Conservation (phyloP, 2,113 vertebrate genomes). For the Platanista minor region DNA sequence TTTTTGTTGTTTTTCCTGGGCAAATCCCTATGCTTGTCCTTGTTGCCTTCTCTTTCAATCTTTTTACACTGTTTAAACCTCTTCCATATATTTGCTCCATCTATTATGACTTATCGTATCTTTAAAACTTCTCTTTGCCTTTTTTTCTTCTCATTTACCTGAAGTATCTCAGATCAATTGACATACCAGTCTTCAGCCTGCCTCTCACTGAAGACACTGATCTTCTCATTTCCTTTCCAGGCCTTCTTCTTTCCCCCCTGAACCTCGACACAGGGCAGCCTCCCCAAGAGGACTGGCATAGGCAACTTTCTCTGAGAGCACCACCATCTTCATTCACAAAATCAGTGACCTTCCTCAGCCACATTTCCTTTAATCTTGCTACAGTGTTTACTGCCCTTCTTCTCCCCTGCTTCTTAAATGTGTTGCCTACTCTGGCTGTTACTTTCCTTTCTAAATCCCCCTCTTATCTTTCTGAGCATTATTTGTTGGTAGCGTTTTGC, state of each 20-base stretch:
- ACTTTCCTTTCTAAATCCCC: not conserved
- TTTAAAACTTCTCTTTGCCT: not conserved
- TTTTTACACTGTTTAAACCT: not conserved
- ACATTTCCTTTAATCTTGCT: not conserved
- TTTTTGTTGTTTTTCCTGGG: not conserved
- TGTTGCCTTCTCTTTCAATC: not conserved
- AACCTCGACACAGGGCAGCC: no score
- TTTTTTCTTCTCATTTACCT: not conserved
- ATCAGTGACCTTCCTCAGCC: not conserved
- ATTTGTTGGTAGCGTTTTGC: not conserved
- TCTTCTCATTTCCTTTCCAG: not conserved
- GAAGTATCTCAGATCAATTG: not conserved
- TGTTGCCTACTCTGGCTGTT: not conserved
- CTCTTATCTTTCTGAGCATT: not conserved
- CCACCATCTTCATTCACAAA: not conserved
- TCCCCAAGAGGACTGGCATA: fast-evolving
- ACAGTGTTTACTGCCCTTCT: not conserved
- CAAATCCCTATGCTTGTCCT: not conserved
- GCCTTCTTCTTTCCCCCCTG: not conserved
- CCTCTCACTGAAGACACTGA: not conserved
- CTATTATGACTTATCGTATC: not conserved
- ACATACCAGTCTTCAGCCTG: not conserved
- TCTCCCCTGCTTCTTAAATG: not conserved
- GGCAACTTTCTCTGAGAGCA: not conserved
- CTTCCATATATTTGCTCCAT: not conserved